These are phyloP conservation scores for Actenoides hombroni DNA, from an alignment of 2,113 vertebrate genomes.

Conservation along the genomic window DNA sequence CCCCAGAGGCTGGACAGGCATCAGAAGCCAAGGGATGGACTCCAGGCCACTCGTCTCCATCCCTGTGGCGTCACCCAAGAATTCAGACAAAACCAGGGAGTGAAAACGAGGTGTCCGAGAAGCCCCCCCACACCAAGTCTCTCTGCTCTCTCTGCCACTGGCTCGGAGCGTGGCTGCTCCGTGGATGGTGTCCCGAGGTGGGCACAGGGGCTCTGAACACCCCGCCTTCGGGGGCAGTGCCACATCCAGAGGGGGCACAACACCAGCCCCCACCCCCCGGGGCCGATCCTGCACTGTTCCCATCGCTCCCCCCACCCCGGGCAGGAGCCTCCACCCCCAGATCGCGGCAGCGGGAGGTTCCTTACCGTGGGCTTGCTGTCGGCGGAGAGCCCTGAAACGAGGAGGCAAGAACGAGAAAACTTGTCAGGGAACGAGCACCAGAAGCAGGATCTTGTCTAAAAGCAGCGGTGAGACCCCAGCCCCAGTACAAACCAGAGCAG, in stretches of 20 bases:
- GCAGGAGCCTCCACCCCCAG: too few relatives aligned
- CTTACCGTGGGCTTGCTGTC: slow-evolving; percentile 76
- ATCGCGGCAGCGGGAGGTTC: not conserved
- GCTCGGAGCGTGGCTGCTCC: too few relatives aligned
- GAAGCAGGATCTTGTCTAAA: not conserved
- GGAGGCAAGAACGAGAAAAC: not conserved
- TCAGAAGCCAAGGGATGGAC: not conserved
- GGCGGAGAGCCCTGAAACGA: slow-evolving; percentile 59
- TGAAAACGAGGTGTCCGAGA: too few relatives aligned
- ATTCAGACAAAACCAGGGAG: not conserved
- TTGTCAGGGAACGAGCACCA: not conserved
- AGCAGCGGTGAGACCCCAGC: accelerated
- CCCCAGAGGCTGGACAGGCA: not conserved
- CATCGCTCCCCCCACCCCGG: too few relatives aligned
- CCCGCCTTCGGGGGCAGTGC: too few relatives aligned
- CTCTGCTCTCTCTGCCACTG: too few relatives aligned
- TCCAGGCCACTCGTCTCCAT: not conserved
- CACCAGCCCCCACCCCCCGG: too few relatives aligned
- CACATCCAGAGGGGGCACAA: too few relatives aligned
- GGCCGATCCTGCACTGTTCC: too few relatives aligned
- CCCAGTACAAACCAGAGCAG: not conserved
- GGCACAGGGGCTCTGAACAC: too few relatives aligned
- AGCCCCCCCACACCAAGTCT: too few relatives aligned
- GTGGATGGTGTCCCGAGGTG: too few relatives aligned
- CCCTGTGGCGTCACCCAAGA: not conserved